Evolutionary conservation across 2,888 invertebrate species (phyloP).

Genomic region (Hartigia nigra): DNA sequence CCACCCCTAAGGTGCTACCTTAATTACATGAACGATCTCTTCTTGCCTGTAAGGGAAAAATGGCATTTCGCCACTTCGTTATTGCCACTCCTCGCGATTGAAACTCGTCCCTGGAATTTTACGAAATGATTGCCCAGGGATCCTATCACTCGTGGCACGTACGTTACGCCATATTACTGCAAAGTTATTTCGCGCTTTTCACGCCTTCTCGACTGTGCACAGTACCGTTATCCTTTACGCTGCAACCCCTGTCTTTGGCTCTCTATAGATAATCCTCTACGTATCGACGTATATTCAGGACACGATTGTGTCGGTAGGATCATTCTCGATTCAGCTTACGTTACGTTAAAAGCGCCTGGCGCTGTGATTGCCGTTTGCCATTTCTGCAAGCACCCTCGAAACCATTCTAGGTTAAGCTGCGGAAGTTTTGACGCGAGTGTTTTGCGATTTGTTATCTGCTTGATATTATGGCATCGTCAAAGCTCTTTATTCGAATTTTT

Average conservation of each 20-base stretch:
- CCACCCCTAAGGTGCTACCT: not conserved
- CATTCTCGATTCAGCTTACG: constrained; percentile 35
- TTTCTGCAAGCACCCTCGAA: constrained; percentile 23
- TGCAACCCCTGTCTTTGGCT: not conserved
- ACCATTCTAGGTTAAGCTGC: not conserved
- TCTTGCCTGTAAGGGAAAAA: constrained; percentile 1
- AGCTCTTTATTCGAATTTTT: not conserved
- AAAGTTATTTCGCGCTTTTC: not conserved
- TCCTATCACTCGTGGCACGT: not conserved
- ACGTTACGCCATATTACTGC: not conserved
- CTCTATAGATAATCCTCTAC: not conserved
- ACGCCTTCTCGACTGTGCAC: not conserved
- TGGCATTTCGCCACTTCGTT: constrained; percentile 2
- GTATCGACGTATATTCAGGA: not conserved
- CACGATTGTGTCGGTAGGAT: constrained; percentile 15
- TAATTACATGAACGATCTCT: constrained; percentile 10
- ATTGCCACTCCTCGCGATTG: constrained; percentile 8
- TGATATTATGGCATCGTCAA: not conserved
- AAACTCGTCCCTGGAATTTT: not conserved
- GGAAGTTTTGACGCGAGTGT: constrained; percentile 16
- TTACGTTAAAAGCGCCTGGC: constrained; percentile 35
- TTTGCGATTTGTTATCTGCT: not conserved
- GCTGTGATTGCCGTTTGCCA: constrained; percentile 40
- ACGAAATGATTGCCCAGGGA: not conserved
- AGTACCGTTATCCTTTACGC: not conserved